Evolutionary conservation across 2,797 vertebrate species (phyloP), one percentile per base, ranked within the genome.

Genomic region (Falco biarmicus): DNA sequence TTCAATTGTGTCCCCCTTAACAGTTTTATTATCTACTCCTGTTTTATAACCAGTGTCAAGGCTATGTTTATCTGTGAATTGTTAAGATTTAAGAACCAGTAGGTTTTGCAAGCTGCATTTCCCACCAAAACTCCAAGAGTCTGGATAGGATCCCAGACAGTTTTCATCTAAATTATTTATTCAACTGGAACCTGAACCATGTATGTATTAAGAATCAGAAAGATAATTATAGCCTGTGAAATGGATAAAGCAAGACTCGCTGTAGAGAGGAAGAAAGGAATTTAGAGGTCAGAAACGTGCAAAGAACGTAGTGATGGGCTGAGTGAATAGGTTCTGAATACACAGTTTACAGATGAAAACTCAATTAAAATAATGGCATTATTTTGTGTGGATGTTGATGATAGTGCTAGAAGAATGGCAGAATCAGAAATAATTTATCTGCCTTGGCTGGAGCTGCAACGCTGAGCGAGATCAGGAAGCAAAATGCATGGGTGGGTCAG

Each of bases 91-190:
- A 95, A 95, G 87, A 57, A 89, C 61, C 13, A 61, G 15, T 50
- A 56, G 63, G 61, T 93, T 92, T 95, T 82, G 53, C 93, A 84
- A 86, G 90, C 66, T 94, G 41, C 81, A 90, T 94, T 96, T 94
- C 93, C 64, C 93, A 84, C n/a, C 25, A 51, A 69, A 80, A 28
- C 45, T 87, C 93, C 32, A 56, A 48, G 85, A 89, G 19, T 90
- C 57, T 96, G 88, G 89, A 96, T 83, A 53, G 32, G 47, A 73
- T 93, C 76, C 83, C 71, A 93, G 78, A 68, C 47, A 93, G 31
- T 92, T 91, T 93, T 6, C n/a, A 74, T 78, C 61, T 79, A 74
- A 89, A 91, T 77, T 75, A 93, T 76, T 95, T 86, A 96, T 84
- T 95, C 70, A 92, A 39, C 37, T 95, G 81, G 64, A 95, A 89